Percentiles rank a stretch among this genome's conserved stretches.
These are phyloP conservation scores for Xenotilapia longispinis DNA, from an alignment of 2,113 vertebrate genomes.

Conservation along the genomic window DNA sequence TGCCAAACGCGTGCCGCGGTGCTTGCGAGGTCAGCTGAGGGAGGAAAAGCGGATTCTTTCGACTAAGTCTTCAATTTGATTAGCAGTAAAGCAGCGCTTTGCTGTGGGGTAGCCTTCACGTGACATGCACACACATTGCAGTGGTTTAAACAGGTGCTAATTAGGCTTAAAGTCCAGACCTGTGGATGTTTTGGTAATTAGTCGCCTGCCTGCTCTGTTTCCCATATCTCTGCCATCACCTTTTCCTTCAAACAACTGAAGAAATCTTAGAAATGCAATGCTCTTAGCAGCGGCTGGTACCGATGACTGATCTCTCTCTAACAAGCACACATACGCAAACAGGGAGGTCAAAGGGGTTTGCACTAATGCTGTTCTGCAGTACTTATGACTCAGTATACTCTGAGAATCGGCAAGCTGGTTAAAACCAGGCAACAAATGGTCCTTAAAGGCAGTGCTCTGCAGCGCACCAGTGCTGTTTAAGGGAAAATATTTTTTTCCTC, in stretches of 20 bases:
- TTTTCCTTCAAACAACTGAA: not conserved
- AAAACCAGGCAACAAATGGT: slow-evolving; percentile 12
- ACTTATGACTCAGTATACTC: slow-evolving; percentile 20
- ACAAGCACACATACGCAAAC: not conserved
- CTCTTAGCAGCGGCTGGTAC: not conserved
- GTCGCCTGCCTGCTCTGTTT: not conserved
- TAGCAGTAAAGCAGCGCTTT: slow-evolving; percentile 41
- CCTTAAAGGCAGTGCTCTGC: not conserved
- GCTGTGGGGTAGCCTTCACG: slow-evolving; percentile 37
- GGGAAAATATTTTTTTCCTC: not conserved
- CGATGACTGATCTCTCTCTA: not conserved
- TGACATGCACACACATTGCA: slow-evolving; percentile 55
- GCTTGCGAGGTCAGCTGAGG: slow-evolving; percentile 11
- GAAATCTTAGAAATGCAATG: not conserved
- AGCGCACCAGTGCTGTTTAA: not conserved
- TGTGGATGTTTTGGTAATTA: not conserved
- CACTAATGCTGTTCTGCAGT: slow-evolving; percentile 27
- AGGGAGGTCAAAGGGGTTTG: slow-evolving; percentile 51
- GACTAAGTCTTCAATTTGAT: slow-evolving; percentile 64
- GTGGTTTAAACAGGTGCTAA: slow-evolving; percentile 29
- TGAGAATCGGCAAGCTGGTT: not conserved
- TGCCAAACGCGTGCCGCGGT: slow-evolving; percentile 15
- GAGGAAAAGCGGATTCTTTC: slow-evolving; percentile 47
- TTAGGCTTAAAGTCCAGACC: slow-evolving; percentile 27
- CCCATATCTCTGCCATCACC: not conserved